Conservation (phyloP, 2,888 invertebrate species). For the Cosmorhoe ocellata region DNA sequence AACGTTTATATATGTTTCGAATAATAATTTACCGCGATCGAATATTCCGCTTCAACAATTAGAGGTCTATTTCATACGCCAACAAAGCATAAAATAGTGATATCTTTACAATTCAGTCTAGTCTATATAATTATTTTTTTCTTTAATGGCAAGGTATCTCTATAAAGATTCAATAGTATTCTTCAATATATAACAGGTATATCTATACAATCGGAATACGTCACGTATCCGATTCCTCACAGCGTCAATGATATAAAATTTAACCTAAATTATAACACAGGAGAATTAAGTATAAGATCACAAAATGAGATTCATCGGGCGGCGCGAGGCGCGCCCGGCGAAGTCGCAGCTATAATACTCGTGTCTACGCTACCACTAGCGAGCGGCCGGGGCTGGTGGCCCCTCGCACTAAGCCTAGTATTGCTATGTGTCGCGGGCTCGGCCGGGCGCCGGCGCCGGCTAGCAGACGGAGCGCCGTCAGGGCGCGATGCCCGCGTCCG, state of each 20-base stretch:
- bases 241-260: constrained; percentile 83
- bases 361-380: constrained; percentile 79
- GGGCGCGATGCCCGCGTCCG: constrained; percentile 90
- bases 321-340: constrained; percentile 71
- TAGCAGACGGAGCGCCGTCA: constrained; percentile 88
- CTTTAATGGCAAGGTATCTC: constrained; percentile 81
- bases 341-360: constrained; percentile 79
- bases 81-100: constrained; percentile 82
- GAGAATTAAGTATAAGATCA: constrained; percentile 83
- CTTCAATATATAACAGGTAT: constrained; percentile 80
- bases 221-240: constrained; percentile 78
- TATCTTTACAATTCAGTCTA: constrained; percentile 82
- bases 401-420: constrained; percentile 80
- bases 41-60: constrained; percentile 71
- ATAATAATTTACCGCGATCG: constrained; percentile 54
- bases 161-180: constrained; percentile 81
- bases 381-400: constrained; percentile 52
- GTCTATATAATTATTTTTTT: constrained; percentile 79
- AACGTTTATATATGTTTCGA: constrained; percentile 62
- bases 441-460: constrained; percentile 45
- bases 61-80: constrained; percentile 76
- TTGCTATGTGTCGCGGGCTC: constrained; percentile 66
- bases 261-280: constrained; percentile 83
- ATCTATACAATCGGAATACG: constrained; percentile 77
- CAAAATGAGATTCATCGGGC: constrained; percentile 83